These are phyloP conservation scores for Passerculus sandwichensis DNA, from an alignment of 2,797 vertebrate species.

Conservation along the genomic window DNA sequence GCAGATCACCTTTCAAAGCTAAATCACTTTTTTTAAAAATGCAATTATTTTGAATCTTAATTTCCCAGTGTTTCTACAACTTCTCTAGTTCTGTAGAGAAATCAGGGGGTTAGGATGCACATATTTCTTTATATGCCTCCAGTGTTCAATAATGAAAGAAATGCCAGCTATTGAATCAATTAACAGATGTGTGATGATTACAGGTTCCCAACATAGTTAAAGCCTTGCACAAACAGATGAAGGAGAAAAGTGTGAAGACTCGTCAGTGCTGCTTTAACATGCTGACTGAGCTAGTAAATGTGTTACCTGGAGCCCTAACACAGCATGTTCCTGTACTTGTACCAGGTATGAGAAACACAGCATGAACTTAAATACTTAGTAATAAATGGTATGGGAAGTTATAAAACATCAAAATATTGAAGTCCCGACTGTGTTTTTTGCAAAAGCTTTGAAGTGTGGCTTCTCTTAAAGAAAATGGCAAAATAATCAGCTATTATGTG, in stretches of 20 bases:
- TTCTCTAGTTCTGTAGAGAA: background rate
- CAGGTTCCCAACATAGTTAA: slow-evolving; percentile 99
- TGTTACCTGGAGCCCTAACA: slow-evolving; percentile 94
- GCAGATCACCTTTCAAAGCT: background rate
- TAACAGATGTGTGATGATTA: slow-evolving; percentile 66
- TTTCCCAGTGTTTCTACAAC: background rate
- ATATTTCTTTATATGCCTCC: background rate
- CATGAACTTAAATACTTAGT: background rate
- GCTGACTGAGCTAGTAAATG: slow-evolving; percentile 97
- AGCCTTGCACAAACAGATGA: slow-evolving; percentile 98
- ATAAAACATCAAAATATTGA: background rate
- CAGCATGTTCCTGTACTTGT: slow-evolving; percentile 95
- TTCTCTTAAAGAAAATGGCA: background rate
- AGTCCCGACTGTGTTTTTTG: background rate
- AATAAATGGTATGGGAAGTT: background rate
- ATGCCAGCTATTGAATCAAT: background rate
- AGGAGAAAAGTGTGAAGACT: slow-evolving; percentile 99
- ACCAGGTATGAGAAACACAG: slow-evolving; percentile 80
- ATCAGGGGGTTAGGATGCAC: background rate
- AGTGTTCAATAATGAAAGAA: slow-evolving; percentile 35
- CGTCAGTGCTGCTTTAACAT: slow-evolving; percentile 99
- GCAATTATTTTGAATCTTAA: background rate
- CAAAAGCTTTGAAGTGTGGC: background rate
- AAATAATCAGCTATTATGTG: background rate
- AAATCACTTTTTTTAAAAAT: background rate